Evolutionary conservation across 2,797 vertebrate genomes (phyloP).

Genomic region (Poecilia velifera): DNA sequence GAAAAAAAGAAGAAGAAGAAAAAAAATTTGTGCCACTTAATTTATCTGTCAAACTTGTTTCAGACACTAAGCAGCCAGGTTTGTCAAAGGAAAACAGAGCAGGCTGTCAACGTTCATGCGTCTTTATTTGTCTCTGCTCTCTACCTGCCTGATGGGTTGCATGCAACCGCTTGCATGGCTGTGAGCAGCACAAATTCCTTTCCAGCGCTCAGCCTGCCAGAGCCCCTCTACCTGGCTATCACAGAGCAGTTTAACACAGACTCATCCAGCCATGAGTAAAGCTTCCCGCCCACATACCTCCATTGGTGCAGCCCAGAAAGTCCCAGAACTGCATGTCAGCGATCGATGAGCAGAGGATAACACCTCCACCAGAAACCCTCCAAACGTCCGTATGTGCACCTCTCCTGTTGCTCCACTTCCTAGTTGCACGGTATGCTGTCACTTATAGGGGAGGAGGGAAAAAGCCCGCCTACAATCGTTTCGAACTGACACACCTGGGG

Average conservation of each 20-base stretch:
- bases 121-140: slow-evolving; percentile 60
- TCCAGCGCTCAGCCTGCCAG: slow-evolving; percentile 68
- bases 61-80: slow-evolving; percentile 19
- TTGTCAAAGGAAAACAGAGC: slow-evolving; percentile 49
- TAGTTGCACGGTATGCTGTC: slow-evolving; percentile 71
- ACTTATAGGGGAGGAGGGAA: slow-evolving; percentile 57
- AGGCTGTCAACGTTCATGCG: slow-evolving; percentile 26
- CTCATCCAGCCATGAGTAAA: slow-evolving; percentile 26
- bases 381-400: slow-evolving; percentile 31
- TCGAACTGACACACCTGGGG: slow-evolving; percentile 74
- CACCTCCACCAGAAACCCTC: slow-evolving; percentile 43
- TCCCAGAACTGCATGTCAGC: slow-evolving; percentile 85
- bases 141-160: slow-evolving; percentile 67
- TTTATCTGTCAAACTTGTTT: slow-evolving; percentile 22
- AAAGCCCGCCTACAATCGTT: slow-evolving; percentile 70
- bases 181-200: slow-evolving; percentile 74
- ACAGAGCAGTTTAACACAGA: slow-evolving; percentile 44
- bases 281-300: slow-evolving; percentile 75
- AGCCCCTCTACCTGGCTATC: slow-evolving; percentile 57
- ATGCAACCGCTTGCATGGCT: slow-evolving; percentile 74
- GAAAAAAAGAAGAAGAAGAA: slow-evolving; percentile 16
- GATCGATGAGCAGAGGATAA: slow-evolving; percentile 46
- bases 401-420: slow-evolving; percentile 70
- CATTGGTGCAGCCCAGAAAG: slow-evolving; percentile 80
- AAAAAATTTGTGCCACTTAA: slow-evolving; percentile 21